A percentile compares a stretch with the other conserved stretches of the same genome.
phyloP scores from a whole-genome alignment of 2,797 vertebrate genomes.

The Apodemus agrarius region DNA sequence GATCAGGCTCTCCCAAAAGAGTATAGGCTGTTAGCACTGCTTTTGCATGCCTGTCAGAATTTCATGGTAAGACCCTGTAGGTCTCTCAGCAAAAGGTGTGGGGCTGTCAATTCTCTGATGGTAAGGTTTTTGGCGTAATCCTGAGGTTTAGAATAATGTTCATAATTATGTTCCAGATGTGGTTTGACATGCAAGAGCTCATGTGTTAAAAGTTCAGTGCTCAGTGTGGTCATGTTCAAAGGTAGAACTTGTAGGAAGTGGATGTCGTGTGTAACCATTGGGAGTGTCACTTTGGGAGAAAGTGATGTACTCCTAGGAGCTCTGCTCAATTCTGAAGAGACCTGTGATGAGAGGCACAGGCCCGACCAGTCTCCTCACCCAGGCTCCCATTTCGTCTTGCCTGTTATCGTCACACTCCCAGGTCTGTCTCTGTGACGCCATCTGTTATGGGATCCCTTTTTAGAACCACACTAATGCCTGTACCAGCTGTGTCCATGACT shows the following conservation, averaged over 20 bases:
- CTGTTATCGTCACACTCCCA: not conserved
- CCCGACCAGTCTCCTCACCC: not conserved
- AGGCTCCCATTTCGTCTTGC: too few species aligned
- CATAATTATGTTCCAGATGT: not conserved
- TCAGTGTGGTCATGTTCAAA: not conserved
- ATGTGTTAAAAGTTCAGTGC: not conserved
- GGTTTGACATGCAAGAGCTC: accelerated
- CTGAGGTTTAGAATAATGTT: not conserved
- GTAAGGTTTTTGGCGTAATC: not conserved
- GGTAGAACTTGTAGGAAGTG: not conserved
- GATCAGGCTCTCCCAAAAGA: not conserved
- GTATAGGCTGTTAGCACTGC: not conserved
- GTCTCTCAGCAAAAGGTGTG: not conserved
- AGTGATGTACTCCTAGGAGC: not conserved
- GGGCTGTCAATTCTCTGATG: not conserved
- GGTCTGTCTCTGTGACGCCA: not conserved
- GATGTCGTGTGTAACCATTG: too few species aligned
- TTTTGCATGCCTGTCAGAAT: not conserved
- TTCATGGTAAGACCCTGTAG: not conserved
- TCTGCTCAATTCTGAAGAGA: not conserved
- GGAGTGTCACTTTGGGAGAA: not conserved
- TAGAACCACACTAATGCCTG: not conserved
- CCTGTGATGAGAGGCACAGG: not conserved
- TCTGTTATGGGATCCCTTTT: not conserved
- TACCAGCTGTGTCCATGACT: not conserved